Conservation (phyloP, 35 echinoderm and acorn worm genomes). For the Acanthaster planci region DNA sequence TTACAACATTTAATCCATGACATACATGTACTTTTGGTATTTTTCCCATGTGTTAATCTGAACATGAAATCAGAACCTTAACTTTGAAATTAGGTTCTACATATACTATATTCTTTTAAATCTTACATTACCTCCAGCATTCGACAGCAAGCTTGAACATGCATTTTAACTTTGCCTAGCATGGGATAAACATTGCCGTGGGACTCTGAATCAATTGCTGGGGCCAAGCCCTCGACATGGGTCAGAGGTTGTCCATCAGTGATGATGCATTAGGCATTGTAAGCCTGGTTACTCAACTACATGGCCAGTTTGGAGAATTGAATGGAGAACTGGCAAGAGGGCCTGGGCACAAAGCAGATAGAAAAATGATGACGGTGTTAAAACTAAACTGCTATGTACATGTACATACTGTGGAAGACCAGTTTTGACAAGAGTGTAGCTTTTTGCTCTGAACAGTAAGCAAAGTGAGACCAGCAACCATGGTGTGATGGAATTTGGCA, state of each 20-base stretch:
- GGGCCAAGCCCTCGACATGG: not conserved
- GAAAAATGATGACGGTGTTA: not conserved
- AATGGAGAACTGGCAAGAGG: constrained; percentile 90
- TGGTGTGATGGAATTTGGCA: no score
- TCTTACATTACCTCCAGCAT: constrained; percentile 94
- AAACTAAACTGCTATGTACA: not conserved
- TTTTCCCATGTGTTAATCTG: no score
- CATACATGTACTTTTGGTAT: no score
- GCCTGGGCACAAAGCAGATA: constrained; percentile 12
- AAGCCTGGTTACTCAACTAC: constrained; percentile 81
- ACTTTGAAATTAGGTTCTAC: no score
- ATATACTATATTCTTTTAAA: no score
- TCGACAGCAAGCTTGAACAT: constrained; percentile 86
- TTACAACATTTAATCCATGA: no score
- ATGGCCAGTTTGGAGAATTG: constrained; percentile 92
- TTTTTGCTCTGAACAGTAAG: not conserved
- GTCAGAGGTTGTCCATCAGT: constrained; percentile 72
- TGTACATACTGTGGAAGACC: not conserved
- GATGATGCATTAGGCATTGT: constrained; percentile 85
- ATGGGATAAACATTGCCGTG: constrained; percentile 80
- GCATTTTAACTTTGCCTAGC: constrained; percentile 82
- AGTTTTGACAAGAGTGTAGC: not conserved
- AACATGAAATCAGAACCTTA: no score
- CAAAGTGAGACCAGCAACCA: no score
- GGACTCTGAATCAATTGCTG: not conserved